phyloP scores from a whole-genome alignment of 2,888 invertebrate genomes.

The Lepidonotus clava region DNA sequence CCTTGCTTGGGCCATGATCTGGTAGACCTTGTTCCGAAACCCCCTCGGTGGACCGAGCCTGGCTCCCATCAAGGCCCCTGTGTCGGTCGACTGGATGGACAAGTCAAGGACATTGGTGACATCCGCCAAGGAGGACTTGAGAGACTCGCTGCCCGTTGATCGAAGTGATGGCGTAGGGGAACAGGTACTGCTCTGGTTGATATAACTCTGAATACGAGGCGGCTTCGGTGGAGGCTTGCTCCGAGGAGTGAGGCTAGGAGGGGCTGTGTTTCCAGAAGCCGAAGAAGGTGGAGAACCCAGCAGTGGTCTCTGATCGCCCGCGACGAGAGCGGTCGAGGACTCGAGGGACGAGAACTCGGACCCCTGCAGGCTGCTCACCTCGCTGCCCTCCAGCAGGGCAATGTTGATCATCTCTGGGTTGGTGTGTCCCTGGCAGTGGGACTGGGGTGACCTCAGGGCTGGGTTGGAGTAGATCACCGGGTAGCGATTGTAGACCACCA shows the following conservation, averaged over 20 bases:
- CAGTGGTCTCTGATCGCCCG: background rate
- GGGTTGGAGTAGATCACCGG: background rate
- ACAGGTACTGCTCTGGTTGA: background rate
- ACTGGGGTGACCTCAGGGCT: background rate
- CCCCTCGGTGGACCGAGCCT: background rate
- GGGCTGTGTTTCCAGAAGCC: background rate
- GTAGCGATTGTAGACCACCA: background rate
- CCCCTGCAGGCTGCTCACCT: constrained; percentile 14
- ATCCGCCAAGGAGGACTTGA: constrained; percentile 52
- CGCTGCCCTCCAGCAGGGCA: background rate
- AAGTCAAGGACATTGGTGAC: constrained; percentile 51
- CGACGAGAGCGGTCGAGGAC: background rate
- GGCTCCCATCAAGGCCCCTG: background rate
- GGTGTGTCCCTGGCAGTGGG: background rate
- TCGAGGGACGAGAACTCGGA: constrained; percentile 8
- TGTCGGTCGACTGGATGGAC: background rate
- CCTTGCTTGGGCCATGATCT: constrained; percentile 60
- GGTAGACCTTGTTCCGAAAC: constrained; percentile 60
- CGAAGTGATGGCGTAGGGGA: constrained; percentile 3
- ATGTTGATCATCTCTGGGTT: constrained; percentile 22
- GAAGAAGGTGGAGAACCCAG: background rate
- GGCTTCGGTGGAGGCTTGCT: constrained; percentile 57
- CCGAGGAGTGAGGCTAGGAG: background rate
- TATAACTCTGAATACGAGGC: constrained; percentile 14
- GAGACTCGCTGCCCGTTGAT: constrained; percentile 24